Percentiles rank a stretch among this genome's conserved stretches.
Evolutionary conservation across 1,140 invertebrate species (phyloP).

Genomic region (Drosophila dunni): DNA sequence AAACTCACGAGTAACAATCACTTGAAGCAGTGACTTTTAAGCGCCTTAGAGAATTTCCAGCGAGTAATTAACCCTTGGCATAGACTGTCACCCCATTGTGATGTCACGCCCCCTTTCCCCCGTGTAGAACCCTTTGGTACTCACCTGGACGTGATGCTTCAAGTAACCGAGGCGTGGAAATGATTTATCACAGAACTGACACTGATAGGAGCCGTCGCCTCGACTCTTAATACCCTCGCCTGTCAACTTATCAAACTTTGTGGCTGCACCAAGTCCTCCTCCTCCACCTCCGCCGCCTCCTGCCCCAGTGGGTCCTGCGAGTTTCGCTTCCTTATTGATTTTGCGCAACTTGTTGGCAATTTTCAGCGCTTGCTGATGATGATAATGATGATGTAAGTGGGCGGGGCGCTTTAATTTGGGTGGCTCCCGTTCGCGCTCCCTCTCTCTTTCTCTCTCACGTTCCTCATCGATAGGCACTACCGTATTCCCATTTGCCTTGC

Average conservation of each 20-base stretch:
- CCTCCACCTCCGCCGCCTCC: constrained; percentile 29
- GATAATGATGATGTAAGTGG: constrained; percentile 74
- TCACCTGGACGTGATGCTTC: constrained; percentile 97
- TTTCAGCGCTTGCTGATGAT: constrained; percentile 76
- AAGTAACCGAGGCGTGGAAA: constrained; percentile 94
- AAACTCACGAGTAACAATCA: constrained; percentile 12
- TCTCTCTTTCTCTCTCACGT: neutral
- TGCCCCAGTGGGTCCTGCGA: constrained; percentile 35
- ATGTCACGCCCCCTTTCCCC: neutral
- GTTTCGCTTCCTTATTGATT: constrained; percentile 80
- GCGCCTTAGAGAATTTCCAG: constrained; percentile 41
- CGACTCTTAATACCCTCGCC: constrained; percentile 79
- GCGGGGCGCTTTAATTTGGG: constrained; percentile 51
- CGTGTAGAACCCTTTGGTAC: constrained; percentile 44
- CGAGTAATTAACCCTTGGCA: constrained; percentile 48
- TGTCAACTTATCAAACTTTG: constrained; percentile 84
- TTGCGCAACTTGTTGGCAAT: constrained; percentile 81
- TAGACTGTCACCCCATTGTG: constrained; percentile 15
- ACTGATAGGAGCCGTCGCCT: constrained; percentile 89
- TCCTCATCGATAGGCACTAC: constrained; percentile 7
- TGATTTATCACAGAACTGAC: constrained; percentile 95
- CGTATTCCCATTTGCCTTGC: constrained; percentile 4
- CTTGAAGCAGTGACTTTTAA: constrained; percentile 26
- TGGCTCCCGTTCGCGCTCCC: constrained; percentile 24
- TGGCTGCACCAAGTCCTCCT: constrained; percentile 37